Base-by-base conservation (phyloP, 1,140 invertebrate species). In the Ostrea denselamellosa region DNA sequence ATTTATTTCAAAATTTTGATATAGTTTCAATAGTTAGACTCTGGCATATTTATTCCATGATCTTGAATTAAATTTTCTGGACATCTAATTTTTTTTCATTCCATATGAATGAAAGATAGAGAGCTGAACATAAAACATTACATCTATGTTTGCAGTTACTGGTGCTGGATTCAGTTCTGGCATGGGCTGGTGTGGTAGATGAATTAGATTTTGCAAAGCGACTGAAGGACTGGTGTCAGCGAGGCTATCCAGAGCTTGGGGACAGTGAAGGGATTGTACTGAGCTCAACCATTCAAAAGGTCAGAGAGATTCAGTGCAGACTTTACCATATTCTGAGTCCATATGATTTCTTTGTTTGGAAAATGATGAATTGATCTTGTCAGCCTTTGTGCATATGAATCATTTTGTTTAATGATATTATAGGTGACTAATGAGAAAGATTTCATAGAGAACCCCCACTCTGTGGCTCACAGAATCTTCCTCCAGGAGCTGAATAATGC, bases 161-260 rank as follows among this genome's bases (percentile, higher is more conserved):
- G 56, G 93, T 94, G n/a, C 81, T 95, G 56, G 95, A 95, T 82
- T 94, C 94, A 22, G 71, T 95, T 22, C 85, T 94, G 12, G 91
- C 93, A 28, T 95, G 95, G 95, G 95, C 92, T 25, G 95, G 95
- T 28, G 94, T 95, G 25, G 91, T 95, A 22, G 95, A 95, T 90
- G 95, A 95, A 90, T 88, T 95, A 51, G 95, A 95, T 88, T 95
- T 94, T 93, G 94, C 94, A 19, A 92, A 93, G 82, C 87, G 93
- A 65, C 89, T 95, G 25, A 56, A 90, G 7, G 54, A 84, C n/a
- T 95, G 94, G 94, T 91, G 90, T 71, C 86, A 92, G 17, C 86
- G 87, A 85, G 94, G 94, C 5, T 93, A 94, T 77, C 90, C 90
- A 14, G 94, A 94, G 53, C 87, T 95, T 22, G 93, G 92, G 25